Conservation (phyloP, 2,113 vertebrate species). For the Campylomormyrus numenius region DNA sequence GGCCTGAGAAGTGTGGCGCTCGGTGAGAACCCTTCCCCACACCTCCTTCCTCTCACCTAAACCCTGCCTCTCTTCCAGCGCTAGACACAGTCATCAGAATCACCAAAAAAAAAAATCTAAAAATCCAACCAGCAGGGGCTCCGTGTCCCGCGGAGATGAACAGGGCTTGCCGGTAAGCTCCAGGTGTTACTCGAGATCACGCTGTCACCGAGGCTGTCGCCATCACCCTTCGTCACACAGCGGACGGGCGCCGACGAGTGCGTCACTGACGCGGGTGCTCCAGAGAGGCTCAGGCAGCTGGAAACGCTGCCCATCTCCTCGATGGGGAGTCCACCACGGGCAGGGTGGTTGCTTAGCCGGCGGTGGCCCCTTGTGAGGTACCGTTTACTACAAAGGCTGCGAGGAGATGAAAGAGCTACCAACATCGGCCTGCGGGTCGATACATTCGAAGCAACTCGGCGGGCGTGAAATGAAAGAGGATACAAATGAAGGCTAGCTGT, state of each 20-base stretch:
- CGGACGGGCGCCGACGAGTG: neutral
- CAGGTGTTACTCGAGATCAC: neutral
- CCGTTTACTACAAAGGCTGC: neutral
- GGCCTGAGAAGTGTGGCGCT: neutral
- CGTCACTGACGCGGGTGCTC: neutral
- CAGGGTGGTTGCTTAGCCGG: neutral
- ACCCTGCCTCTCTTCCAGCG: neutral
- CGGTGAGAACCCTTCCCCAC: neutral
- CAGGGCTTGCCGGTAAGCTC: neutral
- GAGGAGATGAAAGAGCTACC: neutral
- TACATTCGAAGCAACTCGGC: neutral
- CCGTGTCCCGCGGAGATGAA: neutral
- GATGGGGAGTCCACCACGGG: neutral
- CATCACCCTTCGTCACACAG: neutral
- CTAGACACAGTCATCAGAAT: neutral
- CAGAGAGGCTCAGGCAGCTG: neutral
- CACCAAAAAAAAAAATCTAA: neutral
- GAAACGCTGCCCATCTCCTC: neutral
- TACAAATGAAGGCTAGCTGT: conserved; percentile 4
- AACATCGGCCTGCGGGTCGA: neutral
- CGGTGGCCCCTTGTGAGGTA: neutral
- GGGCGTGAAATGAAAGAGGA: neutral
- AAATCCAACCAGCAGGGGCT: neutral
- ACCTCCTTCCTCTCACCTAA: neutral
- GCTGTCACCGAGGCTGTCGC: neutral